phyloP scores from a whole-genome alignment of 2,888 invertebrate species.

The Caradrina clavipalpis region DNA sequence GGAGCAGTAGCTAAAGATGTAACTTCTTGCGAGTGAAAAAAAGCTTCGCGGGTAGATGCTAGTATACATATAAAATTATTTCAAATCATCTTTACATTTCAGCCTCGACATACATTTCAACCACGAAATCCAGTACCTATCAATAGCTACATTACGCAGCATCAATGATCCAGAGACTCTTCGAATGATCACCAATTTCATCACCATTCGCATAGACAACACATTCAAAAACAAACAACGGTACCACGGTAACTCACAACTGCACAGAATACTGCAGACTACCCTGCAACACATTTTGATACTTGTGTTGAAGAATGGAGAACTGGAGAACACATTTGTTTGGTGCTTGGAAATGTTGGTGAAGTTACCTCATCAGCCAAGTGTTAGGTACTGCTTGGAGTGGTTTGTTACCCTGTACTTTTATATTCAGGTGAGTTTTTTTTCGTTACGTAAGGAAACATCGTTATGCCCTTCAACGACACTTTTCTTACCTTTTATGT shows the following conservation, averaged over 20 bases:
- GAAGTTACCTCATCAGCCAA: constrained; percentile 83
- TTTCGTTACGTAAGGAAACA: no score
- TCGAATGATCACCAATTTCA: constrained; percentile 69
- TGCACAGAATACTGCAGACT: constrained; percentile 79
- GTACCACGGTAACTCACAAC: constrained; percentile 84
- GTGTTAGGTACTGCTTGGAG: constrained; percentile 81
- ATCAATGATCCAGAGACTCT: constrained; percentile 72
- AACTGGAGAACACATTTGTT: constrained; percentile 61
- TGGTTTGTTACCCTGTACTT: constrained; percentile 83
- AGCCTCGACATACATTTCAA: constrained; percentile 77
- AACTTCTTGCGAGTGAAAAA: no score
- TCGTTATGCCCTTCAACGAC: no score
- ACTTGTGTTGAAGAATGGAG: constrained; percentile 68
- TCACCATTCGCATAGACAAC: constrained; percentile 76
- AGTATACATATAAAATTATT: no score
- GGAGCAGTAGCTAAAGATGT: no score
- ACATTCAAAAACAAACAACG: constrained; percentile 80
- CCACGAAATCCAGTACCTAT: constrained; percentile 78
- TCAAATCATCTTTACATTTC: constrained; percentile 59
- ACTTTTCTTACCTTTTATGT: background rate
- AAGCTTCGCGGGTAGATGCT: no score
- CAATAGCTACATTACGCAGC: constrained; percentile 73
- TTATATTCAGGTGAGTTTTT: constrained; percentile 76
- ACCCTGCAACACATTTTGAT: constrained; percentile 81
- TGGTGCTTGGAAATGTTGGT: constrained; percentile 81